Conservation (phyloP, 2,888 invertebrate genomes). For the Caenorhabditis imperialis region DNA sequence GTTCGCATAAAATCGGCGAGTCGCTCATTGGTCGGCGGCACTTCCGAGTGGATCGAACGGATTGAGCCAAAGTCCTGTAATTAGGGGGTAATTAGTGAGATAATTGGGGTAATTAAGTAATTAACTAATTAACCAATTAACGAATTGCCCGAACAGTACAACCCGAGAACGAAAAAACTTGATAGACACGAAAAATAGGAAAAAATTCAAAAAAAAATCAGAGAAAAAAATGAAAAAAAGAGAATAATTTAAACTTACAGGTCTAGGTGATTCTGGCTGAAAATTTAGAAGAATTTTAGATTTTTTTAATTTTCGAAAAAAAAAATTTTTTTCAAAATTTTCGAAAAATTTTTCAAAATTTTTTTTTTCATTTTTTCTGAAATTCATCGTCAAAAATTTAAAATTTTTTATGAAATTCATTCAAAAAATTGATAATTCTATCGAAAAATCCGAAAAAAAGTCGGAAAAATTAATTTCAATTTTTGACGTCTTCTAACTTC, state of each 20-base stretch:
- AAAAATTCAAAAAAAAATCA: neutral
- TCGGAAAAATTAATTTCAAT: too few species aligned
- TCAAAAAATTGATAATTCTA: too few species aligned
- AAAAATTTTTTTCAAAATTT: too few species aligned
- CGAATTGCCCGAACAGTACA: too few species aligned
- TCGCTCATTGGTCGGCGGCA: conserved; percentile 12
- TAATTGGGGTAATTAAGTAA: too few species aligned
- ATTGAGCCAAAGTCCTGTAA: conserved; percentile 42
- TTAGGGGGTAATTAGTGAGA: too few species aligned
- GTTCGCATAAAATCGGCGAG: conserved; percentile 51
- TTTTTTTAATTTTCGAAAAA: conserved; percentile 2
- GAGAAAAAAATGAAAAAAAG: neutral
- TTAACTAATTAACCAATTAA: too few species aligned
- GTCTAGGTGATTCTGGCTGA: conserved; percentile 26
- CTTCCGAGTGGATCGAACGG: conserved; percentile 31
- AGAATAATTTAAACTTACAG: conserved; percentile 16
- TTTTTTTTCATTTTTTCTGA: neutral
- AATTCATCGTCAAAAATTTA: neutral
- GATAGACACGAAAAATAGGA: neutral
- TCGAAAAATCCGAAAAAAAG: too few species aligned
- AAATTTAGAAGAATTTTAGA: too few species aligned
- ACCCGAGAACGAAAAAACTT: too few species aligned
- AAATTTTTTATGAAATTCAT: neutral
- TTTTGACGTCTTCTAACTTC: too few species aligned
- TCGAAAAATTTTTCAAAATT: too few species aligned